Evolutionary conservation across 2,888 invertebrate genomes (phyloP).

Genomic region (Eurytoma adleriae): DNA sequence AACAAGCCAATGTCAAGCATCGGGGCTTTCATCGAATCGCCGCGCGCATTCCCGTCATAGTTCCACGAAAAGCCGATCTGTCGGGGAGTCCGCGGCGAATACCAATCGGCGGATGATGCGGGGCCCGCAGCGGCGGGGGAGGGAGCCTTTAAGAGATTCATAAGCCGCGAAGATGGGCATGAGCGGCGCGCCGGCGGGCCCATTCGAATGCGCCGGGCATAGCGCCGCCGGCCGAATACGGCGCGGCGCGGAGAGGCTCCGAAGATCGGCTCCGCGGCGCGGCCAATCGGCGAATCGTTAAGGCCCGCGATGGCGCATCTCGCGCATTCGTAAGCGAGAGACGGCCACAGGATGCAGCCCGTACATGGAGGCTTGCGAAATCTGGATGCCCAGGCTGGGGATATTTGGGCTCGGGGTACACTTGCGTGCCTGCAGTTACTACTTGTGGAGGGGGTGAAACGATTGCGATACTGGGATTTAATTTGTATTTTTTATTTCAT

Average conservation of each 20-base stretch:
- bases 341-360: conserved; percentile 35
- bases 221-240: conserved; percentile 43
- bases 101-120: conserved; percentile 35
- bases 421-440: too few species aligned
- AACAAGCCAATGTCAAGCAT: not conserved
- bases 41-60: conserved; percentile 13
- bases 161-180: not conserved
- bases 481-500: too few species aligned
- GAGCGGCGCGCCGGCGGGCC: not conserved
- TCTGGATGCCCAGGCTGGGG: not conserved
- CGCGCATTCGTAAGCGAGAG: conserved; percentile 43
- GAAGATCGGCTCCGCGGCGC: conserved; percentile 9
- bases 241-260: conserved; percentile 12
- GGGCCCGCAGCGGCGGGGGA: not conserved
- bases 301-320: conserved; percentile 12
- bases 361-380: not conserved
- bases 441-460: too few species aligned
- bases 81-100: conserved; percentile 4
- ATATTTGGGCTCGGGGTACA: not conserved
- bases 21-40: not conserved
- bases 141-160: not conserved
- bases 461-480: too few species aligned
- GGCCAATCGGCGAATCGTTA: conserved; percentile 10
- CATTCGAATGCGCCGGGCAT: conserved; percentile 54
- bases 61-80: conserved; percentile 36